Evolutionary conservation across 1,140 invertebrate genomes (phyloP).

Genomic region (Drosophila mauritiana): DNA sequence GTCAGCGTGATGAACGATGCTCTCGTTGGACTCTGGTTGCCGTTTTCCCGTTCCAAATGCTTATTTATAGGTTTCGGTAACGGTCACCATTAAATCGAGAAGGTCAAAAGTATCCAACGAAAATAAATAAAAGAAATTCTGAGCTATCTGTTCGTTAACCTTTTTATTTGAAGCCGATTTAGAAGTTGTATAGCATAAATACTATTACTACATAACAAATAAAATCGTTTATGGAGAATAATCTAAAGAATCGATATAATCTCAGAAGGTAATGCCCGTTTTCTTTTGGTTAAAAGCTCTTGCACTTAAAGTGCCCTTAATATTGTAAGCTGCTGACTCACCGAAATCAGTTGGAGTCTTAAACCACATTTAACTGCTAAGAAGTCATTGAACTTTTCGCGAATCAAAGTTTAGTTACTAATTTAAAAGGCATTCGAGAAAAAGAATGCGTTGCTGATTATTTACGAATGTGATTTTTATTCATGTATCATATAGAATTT

Average conservation of each 20-base stretch:
- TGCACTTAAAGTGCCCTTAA: neutral
- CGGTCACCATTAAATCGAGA: conserved; percentile 21
- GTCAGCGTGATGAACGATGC: conserved; percentile 40
- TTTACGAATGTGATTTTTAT: too few relatives aligned
- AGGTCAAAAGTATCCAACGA: conserved; percentile 27
- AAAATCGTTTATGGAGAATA: too few relatives aligned
- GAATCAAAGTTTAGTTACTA: neutral
- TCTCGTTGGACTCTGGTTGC: conserved; percentile 23
- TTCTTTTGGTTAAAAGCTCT: neutral
- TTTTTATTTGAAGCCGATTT: neutral
- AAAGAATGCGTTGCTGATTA: too few relatives aligned
- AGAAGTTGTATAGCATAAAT: neutral
- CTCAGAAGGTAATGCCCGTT: neutral
- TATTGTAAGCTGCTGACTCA: neutral
- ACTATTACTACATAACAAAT: neutral
- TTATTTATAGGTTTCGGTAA: conserved; percentile 28
- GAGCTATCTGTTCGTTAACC: neutral
- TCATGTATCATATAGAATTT: too few relatives aligned
- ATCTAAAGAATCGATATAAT: neutral
- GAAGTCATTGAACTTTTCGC: conserved; percentile 3
- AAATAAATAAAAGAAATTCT: conserved; percentile 9
- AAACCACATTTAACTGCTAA: neutral
- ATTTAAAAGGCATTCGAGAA: neutral
- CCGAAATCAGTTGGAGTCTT: neutral
- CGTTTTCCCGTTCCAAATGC: conserved; percentile 33